Conservation (phyloP, 2,888 invertebrate species). For the Cheilosia scutellata region DNA sequence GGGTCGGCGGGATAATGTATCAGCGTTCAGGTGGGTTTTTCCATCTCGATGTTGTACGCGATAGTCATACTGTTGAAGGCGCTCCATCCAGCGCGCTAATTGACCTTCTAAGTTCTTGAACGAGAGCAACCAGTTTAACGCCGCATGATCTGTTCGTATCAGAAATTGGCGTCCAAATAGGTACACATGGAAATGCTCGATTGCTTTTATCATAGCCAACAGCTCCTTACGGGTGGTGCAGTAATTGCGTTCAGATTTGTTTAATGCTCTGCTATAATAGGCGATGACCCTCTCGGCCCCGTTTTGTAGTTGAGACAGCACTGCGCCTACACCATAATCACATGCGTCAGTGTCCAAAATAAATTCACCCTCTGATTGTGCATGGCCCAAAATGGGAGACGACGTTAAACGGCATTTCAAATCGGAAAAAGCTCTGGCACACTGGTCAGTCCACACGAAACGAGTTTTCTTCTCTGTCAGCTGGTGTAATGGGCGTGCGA, state of each 20-base stretch:
- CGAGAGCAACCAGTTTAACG: constrained; percentile 15
- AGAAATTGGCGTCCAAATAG: constrained; percentile 24
- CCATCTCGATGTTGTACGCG: background rate
- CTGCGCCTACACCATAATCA: background rate
- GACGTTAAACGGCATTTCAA: constrained; percentile 10
- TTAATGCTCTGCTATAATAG: constrained; percentile 20
- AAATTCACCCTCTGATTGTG: constrained; percentile 1
- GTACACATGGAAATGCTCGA: constrained; percentile 27
- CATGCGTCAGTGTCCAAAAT: constrained; percentile 26
- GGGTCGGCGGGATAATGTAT: background rate
- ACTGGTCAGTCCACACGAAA: constrained; percentile 32
- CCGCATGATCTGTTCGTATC: constrained; percentile 18
- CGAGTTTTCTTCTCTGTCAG: background rate
- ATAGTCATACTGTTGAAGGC: constrained; percentile 4
- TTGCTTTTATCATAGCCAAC: constrained; percentile 20
- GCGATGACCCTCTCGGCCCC: constrained; percentile 65
- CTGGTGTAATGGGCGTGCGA: constrained; percentile 24
- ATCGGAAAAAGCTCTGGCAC: background rate
- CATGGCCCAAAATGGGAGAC: constrained; percentile 4
- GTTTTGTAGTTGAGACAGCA: constrained; percentile 41
- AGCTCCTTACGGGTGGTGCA: constrained; percentile 39
- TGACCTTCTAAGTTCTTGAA: constrained; percentile 24
- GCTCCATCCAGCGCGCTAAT: constrained; percentile 21
- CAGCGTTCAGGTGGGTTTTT: constrained; percentile 10
- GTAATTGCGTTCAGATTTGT: constrained; percentile 26